These are phyloP conservation scores for Protomyctophum bolini DNA, from an alignment of 2,113 vertebrate species.

Conservation along the genomic window DNA sequence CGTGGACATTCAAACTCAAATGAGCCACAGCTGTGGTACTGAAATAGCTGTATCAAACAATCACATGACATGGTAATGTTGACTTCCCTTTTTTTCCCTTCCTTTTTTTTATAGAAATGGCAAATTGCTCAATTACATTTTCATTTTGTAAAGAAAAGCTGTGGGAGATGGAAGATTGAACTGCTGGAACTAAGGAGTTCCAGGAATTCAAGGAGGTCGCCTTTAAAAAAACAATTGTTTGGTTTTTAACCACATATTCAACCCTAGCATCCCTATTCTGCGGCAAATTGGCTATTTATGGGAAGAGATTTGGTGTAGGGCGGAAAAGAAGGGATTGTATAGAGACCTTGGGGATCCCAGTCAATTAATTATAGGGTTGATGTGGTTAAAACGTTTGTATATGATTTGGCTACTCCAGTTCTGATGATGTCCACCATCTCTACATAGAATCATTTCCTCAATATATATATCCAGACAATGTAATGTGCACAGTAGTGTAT, in stretches of 20 bases:
- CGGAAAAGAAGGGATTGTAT: too few species aligned
- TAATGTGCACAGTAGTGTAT: slow-evolving; percentile 52
- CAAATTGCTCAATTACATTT: slow-evolving; percentile 29
- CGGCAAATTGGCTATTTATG: too few species aligned
- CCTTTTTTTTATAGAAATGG: slow-evolving; percentile 11
- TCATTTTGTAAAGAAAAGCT: slow-evolving; percentile 43
- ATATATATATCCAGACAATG: slow-evolving; percentile 37
- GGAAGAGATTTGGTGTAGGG: too few species aligned
- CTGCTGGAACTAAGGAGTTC: slow-evolving; percentile 32
- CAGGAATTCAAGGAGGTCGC: slow-evolving; percentile 19
- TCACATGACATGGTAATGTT: slow-evolving; percentile 36
- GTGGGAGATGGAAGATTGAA: slow-evolving; percentile 28
- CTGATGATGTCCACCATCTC: slow-evolving; percentile 29
- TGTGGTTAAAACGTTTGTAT: background rate
- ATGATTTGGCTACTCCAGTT: slow-evolving; percentile 17
- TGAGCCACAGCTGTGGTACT: slow-evolving; percentile 39
- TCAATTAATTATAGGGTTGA: background rate
- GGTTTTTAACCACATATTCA: background rate
- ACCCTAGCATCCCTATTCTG: too few species aligned
- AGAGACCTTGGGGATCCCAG: too few species aligned
- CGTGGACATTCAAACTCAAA: slow-evolving; percentile 18
- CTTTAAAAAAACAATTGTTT: too few species aligned
- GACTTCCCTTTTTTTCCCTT: slow-evolving; percentile 4
- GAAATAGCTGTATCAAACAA: slow-evolving; percentile 33
- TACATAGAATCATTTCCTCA: slow-evolving; percentile 43